Percentiles rank a stretch among this genome's conserved stretches.
Evolutionary conservation across 2,797 vertebrate species (phyloP).

Genomic region (Lagorchestes hirsutus): DNA sequence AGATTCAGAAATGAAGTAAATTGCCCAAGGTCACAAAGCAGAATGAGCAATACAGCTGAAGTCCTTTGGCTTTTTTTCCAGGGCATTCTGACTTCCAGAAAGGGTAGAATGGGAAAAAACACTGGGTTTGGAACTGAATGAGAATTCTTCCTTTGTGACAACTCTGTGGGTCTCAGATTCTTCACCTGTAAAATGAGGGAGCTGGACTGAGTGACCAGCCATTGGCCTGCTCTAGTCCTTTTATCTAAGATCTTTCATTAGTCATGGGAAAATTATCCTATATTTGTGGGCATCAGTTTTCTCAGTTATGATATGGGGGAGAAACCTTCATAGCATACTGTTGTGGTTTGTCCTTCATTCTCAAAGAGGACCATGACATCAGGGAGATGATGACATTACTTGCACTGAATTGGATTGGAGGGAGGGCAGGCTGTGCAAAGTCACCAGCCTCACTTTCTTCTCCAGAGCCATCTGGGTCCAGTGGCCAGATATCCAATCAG

Average conservation of each 20-base stretch:
- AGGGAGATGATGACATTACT: too few species aligned
- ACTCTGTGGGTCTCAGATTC: not conserved
- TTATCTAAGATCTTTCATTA: not conserved
- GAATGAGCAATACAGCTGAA: not conserved
- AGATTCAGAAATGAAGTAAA: conserved; percentile 4
- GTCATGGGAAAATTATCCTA: not conserved
- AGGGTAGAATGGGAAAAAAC: not conserved
- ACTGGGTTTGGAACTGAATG: not conserved
- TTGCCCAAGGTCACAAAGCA: not conserved
- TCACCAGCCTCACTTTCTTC: too few species aligned
- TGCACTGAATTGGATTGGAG: too few species aligned
- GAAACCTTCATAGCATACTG: not conserved
- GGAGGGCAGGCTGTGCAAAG: too few species aligned
- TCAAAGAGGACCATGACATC: too few species aligned
- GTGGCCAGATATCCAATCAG: too few species aligned
- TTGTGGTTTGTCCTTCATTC: too few species aligned
- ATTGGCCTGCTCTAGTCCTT: not conserved
- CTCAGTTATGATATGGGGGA: not conserved
- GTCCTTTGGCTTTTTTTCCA: not conserved
- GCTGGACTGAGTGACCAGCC: not conserved
- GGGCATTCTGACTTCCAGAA: not conserved
- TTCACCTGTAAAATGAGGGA: not conserved
- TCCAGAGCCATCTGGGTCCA: too few species aligned
- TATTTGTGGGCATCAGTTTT: not conserved
- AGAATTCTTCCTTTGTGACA: not conserved